These are phyloP conservation scores for Mizuhopecten yessoensis DNA, from an alignment of 1,140 invertebrate genomes.

Conservation along the genomic window DNA sequence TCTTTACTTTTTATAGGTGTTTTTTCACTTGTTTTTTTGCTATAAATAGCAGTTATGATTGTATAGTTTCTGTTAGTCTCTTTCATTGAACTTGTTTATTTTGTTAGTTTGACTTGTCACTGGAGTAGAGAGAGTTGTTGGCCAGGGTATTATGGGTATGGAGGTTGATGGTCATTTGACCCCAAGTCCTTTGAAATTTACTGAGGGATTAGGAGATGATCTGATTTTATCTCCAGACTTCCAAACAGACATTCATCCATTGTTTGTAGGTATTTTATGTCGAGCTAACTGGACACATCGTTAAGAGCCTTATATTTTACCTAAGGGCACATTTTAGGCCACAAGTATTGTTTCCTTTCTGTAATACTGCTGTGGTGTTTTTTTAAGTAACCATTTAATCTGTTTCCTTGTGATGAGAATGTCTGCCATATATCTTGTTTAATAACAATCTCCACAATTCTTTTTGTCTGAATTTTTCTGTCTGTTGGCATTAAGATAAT, in stretches of 20 bases:
- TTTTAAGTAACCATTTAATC: slow-evolving; percentile 52
- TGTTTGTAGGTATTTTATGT: background rate
- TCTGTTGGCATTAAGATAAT: slow-evolving; percentile 45
- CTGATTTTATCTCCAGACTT: background rate
- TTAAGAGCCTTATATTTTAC: background rate
- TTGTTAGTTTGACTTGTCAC: background rate
- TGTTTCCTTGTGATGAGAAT: slow-evolving; percentile 33
- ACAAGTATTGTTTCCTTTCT: background rate
- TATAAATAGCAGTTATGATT: background rate
- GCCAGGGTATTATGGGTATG: background rate
- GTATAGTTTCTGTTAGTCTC: background rate
- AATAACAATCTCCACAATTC: slow-evolving; percentile 50
- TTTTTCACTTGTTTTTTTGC: background rate
- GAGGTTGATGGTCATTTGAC: background rate
- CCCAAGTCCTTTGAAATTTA: background rate
- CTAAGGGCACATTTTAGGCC: background rate
- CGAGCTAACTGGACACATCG: background rate
- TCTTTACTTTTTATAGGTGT: background rate
- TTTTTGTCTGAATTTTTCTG: slow-evolving; percentile 40
- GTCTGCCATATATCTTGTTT: slow-evolving; percentile 53
- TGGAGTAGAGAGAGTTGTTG: background rate
- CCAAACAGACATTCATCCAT: background rate
- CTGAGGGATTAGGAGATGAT: background rate
- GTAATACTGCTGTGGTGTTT: slow-evolving; percentile 43
- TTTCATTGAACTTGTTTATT: slow-evolving; percentile 7